Conservation (phyloP, 1,140 invertebrate species). For the Protaetia brevitarsis region DNA sequence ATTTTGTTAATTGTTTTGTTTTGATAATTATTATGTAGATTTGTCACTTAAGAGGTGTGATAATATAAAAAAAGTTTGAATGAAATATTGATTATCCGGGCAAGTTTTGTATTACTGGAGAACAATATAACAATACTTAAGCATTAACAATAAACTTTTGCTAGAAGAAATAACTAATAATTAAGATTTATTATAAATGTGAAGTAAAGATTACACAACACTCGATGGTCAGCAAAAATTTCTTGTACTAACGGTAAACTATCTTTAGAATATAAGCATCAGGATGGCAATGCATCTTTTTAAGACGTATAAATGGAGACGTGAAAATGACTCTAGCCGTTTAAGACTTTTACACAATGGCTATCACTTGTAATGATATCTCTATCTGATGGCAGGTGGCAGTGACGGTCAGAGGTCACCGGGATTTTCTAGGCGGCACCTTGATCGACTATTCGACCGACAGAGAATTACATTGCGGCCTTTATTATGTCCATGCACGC, state of each 20-base stretch:
- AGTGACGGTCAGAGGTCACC: slow-evolving; percentile 34
- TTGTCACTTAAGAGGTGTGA: no score
- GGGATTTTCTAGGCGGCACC: slow-evolving; percentile 29
- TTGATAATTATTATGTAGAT: no score
- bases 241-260: background rate
- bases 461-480: background rate
- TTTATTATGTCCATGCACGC: slow-evolving; percentile 26
- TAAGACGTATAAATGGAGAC: slow-evolving; percentile 1
- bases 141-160: no score
- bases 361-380: slow-evolving; percentile 37
- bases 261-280: background rate
- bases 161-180: no score
- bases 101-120: no score
- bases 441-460: slow-evolving; percentile 24
- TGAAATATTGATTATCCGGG: no score
- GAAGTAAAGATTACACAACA: no score
- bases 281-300: background rate
- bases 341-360: slow-evolving; percentile 26
- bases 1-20: no score
- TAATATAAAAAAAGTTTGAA: no score
- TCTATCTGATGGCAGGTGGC: slow-evolving; percentile 38
- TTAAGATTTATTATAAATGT: no score
- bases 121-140: no score
- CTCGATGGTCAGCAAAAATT: background rate
- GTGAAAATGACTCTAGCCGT: slow-evolving; percentile 22